These are phyloP conservation scores for Tupaia chinensis DNA, from an alignment of 2,113 vertebrate species.

Conservation along the genomic window DNA sequence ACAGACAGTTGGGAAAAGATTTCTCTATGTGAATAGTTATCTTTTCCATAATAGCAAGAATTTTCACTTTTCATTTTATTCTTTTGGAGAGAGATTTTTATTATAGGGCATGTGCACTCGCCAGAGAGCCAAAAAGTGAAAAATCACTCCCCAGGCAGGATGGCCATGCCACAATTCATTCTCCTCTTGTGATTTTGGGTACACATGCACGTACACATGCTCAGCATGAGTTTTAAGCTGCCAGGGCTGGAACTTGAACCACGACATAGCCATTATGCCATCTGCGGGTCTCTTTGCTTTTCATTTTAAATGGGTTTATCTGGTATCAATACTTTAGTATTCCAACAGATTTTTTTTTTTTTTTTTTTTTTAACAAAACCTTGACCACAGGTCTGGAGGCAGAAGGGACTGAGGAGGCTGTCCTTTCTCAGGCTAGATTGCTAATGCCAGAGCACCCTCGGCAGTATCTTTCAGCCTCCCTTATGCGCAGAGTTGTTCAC, in stretches of 20 bases:
- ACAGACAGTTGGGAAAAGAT: neutral
- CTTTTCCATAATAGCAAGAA: neutral
- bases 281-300: conserved; percentile 2
- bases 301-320: neutral
- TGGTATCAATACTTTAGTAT: neutral
- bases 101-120: no score
- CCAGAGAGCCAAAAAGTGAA: no score
- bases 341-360: neutral
- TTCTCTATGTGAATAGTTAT: neutral
- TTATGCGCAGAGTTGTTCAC: neutral
- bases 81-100: no score
- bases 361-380: neutral
- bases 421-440: neutral
- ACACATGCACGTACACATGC: no score
- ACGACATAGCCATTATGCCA: no score
- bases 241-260: no score
- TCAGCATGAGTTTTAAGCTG: no score
- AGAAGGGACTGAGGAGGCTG: neutral
- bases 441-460: neutral
- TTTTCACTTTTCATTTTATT: conserved; percentile 40
- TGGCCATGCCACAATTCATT: no score
- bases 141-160: no score
- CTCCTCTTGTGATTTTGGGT: no score
- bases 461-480: neutral
- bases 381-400: neutral